phyloP scores from a whole-genome alignment of 2,113 vertebrate species.

The Colaptes auratus region DNA sequence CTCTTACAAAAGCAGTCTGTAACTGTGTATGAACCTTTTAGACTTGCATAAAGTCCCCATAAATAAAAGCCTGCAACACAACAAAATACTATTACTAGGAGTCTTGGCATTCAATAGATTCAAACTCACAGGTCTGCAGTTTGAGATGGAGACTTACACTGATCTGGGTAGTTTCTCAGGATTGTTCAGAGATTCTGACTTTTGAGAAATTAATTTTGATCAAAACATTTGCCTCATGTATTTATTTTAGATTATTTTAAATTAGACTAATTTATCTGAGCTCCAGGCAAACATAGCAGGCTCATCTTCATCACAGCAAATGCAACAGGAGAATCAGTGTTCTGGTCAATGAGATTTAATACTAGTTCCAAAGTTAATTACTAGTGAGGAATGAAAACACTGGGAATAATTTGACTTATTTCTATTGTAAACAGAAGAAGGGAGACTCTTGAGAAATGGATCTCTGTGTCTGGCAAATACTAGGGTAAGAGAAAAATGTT shows the following conservation, averaged over 20 bases:
- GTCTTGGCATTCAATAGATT: not conserved
- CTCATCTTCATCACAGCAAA: not conserved
- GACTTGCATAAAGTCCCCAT: not conserved
- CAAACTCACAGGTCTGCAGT: not conserved
- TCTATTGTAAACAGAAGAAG: not conserved
- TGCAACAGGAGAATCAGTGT: not conserved
- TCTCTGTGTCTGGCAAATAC: not conserved
- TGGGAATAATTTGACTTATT: not conserved
- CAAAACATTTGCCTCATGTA: not conserved
- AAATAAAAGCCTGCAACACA: conserved; percentile 34
- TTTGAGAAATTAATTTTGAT: not conserved
- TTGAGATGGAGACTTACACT: not conserved
- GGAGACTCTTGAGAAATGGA: not conserved
- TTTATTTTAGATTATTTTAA: not conserved
- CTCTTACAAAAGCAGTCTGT: not conserved
- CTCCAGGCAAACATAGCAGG: not conserved
- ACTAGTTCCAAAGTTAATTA: not conserved
- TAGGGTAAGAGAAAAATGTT: not conserved
- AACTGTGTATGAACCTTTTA: not conserved
- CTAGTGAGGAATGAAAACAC: not conserved
- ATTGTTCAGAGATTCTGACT: not conserved
- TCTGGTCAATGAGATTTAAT: not conserved
- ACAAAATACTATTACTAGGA: not conserved
- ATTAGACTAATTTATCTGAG: not conserved
- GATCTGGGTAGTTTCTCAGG: not conserved